Conservation (phyloP, 2,797 vertebrate species). For the Pangasius djambal region DNA sequence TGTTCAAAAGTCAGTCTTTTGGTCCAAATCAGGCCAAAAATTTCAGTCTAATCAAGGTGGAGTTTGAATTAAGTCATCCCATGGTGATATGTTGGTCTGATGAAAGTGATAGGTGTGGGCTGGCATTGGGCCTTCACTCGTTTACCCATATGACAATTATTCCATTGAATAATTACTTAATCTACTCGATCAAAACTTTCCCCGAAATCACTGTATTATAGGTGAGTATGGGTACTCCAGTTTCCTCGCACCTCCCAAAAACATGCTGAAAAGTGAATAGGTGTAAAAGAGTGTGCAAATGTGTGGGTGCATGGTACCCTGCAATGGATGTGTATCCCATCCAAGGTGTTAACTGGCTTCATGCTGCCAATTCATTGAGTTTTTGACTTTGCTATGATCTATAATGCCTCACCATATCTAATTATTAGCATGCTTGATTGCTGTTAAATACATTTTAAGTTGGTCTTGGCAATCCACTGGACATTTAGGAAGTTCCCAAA, state of each 20-base stretch:
- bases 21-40: neutral
- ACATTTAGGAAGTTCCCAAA: neutral
- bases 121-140: neutral
- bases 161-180: neutral
- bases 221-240: neutral
- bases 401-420: neutral
- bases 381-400: neutral
- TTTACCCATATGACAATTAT: neutral
- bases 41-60: neutral
- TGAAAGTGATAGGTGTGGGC: neutral
- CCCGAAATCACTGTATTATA: neutral
- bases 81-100: neutral
- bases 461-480: neutral
- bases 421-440: neutral
- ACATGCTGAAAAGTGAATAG: neutral
- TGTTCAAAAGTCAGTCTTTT: neutral
- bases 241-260: neutral
- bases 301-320: neutral
- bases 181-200: neutral
- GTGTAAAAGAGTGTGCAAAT: neutral
- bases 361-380: neutral
- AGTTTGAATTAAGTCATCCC: too few relatives aligned
- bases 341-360: neutral
- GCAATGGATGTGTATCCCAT: neutral
- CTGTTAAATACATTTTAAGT: neutral